Evolutionary conservation across 2,113 vertebrate genomes (phyloP).

Genomic region (Salvator merianae): DNA sequence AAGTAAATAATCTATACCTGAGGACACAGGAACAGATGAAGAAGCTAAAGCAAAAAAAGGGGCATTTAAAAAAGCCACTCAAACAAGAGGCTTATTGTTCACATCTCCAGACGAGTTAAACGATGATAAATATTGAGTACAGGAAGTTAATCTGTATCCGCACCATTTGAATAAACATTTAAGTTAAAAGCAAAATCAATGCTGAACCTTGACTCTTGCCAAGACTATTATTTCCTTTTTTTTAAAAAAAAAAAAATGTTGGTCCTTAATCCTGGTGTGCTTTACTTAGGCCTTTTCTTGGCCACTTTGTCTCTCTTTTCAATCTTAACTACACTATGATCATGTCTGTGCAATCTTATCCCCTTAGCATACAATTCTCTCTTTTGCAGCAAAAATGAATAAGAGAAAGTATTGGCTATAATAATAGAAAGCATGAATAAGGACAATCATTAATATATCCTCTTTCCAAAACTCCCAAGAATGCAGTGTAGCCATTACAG

Average conservation of each 20-base stretch:
- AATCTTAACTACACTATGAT: neutral
- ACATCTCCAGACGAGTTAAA: constrained; percentile 54
- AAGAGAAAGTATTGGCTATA: neutral
- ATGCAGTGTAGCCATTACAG: neutral
- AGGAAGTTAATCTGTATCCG: constrained; percentile 68
- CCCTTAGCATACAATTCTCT: constrained; percentile 27
- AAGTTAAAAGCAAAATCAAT: constrained; percentile 60
- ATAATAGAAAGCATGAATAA: neutral
- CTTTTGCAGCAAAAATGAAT: constrained; percentile 25
- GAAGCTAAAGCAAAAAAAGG: constrained; percentile 36
- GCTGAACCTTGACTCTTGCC: constrained; percentile 55
- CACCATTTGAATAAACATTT: constrained; percentile 64
- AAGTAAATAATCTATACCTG: constrained; percentile 61
- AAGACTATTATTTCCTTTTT: constrained; percentile 27
- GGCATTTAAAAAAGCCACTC: constrained; percentile 56
- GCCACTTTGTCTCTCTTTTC: constrained; percentile 3
- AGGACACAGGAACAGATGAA: constrained; percentile 30
- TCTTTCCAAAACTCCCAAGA: neutral
- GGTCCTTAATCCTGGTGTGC: constrained; percentile 26
- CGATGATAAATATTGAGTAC: constrained; percentile 61
- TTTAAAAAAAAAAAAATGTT: neutral
- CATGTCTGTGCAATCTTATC: constrained; percentile 36
- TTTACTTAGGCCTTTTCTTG: constrained; percentile 58
- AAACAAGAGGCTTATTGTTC: constrained; percentile 66
- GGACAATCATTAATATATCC: neutral